Evolutionary conservation across 2,888 invertebrate species (phyloP).

Genomic region (Steinernema scapterisci): DNA sequence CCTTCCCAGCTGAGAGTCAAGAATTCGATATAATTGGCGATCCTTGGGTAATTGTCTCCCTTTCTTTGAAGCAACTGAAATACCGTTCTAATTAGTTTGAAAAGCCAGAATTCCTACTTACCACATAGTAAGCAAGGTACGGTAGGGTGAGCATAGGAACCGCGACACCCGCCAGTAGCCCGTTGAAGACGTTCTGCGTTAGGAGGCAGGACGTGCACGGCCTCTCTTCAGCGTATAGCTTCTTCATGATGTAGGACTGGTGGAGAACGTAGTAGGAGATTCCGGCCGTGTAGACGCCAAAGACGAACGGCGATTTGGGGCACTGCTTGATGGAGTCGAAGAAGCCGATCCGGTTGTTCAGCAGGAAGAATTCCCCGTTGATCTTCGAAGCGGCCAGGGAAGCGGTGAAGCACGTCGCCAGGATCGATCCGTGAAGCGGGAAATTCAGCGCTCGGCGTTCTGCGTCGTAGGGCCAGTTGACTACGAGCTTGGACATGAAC

Average conservation of each 20-base stretch:
- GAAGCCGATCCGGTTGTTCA: constrained; percentile 42
- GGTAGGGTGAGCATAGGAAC: constrained; percentile 59
- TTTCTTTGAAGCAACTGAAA: constrained; percentile 38
- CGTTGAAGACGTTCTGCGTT: constrained; percentile 41
- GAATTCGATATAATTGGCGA: constrained; percentile 48
- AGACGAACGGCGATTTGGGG: constrained; percentile 57
- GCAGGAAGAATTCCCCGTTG: constrained; percentile 56
- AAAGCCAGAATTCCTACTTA: constrained; percentile 39
- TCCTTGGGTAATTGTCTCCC: constrained; percentile 37
- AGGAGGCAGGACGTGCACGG: constrained; percentile 45
- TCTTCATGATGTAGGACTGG: constrained; percentile 35
- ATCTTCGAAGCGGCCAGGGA: constrained; percentile 54
- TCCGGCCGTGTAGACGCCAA: constrained; percentile 55
- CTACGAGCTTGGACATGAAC: constrained; percentile 40
- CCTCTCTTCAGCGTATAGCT: constrained; percentile 36
- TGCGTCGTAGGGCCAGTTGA: constrained; percentile 44
- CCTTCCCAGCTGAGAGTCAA: constrained; percentile 45
- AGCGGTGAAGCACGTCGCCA: constrained; percentile 50
- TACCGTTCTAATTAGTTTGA: neutral
- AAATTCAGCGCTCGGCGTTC: constrained; percentile 56
- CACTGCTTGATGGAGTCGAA: constrained; percentile 49
- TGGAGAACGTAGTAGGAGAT: constrained; percentile 51
- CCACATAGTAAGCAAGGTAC: constrained; percentile 56
- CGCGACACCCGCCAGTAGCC: constrained; percentile 49
- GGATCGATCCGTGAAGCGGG: constrained; percentile 53